Percentiles rank a stretch among this genome's conserved stretches.
phyloP scores from a whole-genome alignment of 2,797 vertebrate species.

The Sebastes flavidus region DNA sequence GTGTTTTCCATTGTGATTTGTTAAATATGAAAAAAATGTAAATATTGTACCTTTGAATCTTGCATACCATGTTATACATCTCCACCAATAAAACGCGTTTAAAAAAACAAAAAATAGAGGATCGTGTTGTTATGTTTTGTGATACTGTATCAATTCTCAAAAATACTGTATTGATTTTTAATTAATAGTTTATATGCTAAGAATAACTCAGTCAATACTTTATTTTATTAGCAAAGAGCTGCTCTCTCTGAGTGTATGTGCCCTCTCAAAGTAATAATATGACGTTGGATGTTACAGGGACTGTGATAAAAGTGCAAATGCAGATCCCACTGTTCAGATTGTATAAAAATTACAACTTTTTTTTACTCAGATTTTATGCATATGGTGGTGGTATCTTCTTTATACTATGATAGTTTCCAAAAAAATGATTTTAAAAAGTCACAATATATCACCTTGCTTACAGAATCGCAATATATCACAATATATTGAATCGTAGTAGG shows the following conservation, averaged over 20 bases:
- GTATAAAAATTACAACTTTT: not conserved
- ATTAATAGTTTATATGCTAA: not conserved
- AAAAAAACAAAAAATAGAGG: no score
- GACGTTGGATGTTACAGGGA: not conserved
- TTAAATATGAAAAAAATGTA: no score
- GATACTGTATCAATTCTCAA: not conserved
- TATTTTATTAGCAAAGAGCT: not conserved
- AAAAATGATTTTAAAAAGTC: no score
- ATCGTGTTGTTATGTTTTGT: not conserved
- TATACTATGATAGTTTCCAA: no score
- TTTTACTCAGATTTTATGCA: not conserved
- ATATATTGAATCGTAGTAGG: no score
- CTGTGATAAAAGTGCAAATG: not conserved
- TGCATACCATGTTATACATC: no score
- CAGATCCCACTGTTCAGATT: not conserved
- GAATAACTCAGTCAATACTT: not conserved
- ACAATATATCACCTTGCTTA: no score
- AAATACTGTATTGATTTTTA: not conserved
- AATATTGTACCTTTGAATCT: no score
- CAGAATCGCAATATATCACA: no score
- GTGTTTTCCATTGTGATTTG: no score
- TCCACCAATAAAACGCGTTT: no score
- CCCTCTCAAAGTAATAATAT: rapidly evolving
- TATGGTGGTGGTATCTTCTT: no score
- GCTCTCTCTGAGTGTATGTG: not conserved